phyloP scores from a whole-genome alignment of 2,113 vertebrate species.

The Crotophaga sulcirostris region DNA sequence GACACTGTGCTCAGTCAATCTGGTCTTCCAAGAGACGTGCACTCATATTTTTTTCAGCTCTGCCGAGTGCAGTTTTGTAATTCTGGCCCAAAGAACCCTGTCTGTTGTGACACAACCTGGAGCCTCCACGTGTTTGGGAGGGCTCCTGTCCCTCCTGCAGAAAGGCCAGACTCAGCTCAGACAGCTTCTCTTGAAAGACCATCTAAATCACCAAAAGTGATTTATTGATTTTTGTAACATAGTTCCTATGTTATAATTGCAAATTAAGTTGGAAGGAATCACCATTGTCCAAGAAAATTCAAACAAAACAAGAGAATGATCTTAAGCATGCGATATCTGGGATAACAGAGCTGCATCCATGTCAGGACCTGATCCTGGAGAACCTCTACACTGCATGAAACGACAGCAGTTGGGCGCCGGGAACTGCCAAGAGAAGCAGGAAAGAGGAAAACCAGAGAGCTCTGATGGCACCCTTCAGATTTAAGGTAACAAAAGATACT shows the following conservation, averaged over 20 bases:
- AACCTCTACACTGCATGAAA: not conserved
- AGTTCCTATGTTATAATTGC: not conserved
- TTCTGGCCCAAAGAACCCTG: not conserved
- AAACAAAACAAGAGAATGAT: not conserved
- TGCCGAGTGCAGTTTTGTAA: not conserved
- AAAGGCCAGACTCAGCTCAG: not conserved
- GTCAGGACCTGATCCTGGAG: not conserved
- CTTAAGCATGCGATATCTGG: not conserved
- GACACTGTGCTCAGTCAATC: not conserved
- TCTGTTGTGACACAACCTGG: not conserved
- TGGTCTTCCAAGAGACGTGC: not conserved
- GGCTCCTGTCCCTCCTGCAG: not conserved
- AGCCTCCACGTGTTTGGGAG: not conserved
- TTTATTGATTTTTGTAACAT: not conserved
- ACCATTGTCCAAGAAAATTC: not conserved
- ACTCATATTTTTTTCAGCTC: not conserved
- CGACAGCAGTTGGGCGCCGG: fast-evolving
- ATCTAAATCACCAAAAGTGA: not conserved
- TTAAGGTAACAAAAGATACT: not conserved
- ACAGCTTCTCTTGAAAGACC: not conserved
- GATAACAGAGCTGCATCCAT: not conserved
- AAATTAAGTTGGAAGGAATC: not conserved
- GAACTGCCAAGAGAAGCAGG: not conserved
- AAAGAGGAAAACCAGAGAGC: not conserved
- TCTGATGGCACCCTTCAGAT: not conserved